Base-by-base conservation (phyloP, 1,140 invertebrate species). In the Bombus cullumanus region DNA sequence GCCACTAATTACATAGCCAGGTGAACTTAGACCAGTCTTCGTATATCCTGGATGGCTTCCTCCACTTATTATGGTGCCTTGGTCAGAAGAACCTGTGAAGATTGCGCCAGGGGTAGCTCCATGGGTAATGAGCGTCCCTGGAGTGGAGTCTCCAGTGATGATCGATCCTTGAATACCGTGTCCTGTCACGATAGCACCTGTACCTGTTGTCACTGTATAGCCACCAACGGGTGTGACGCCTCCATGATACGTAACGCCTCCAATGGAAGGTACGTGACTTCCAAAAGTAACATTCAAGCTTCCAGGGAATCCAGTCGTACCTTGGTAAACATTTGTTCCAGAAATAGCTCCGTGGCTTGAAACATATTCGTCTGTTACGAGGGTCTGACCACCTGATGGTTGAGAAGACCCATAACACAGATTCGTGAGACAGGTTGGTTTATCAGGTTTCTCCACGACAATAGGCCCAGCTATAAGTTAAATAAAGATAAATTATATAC, bases 1-100 rank as follows among this genome's bases (percentile, higher is more conserved):
- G 28, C 86, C 80, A 10, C 43, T 91, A 3, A 89, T 68, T 10
- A 86, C 88, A 59, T 93, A 94, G 47, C 93, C 92, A 22, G 90
- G 86, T 18, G 90, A 81, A 34, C 89, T 90, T 18, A 90, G 59
- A 37, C 87, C 73, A 64, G 87, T 86, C 59, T 88, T 73, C 0
- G 88, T 43, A 18, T 91, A 93, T 18, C 88, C 92, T 57, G 92
- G 91, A 39, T 77, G 76, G 25, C 13, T 41, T 13, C 41, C n/a
- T 66, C 88, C 88, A 12, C 84, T 82, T 59, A 68, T 15, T 37
- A 91, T 57, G 18, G 25, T 43, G 5, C 87, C 90, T 77, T 92
- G 87, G 2, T 90, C 59, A 18, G 66, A 18, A 9, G 53, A 53
- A 47, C 88, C 82, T 59, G 77, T 66, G 1, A 72, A 47, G 12